Base-by-base conservation (phyloP, 1,140 invertebrate species). In the Homalodisca vitripennis region DNA sequence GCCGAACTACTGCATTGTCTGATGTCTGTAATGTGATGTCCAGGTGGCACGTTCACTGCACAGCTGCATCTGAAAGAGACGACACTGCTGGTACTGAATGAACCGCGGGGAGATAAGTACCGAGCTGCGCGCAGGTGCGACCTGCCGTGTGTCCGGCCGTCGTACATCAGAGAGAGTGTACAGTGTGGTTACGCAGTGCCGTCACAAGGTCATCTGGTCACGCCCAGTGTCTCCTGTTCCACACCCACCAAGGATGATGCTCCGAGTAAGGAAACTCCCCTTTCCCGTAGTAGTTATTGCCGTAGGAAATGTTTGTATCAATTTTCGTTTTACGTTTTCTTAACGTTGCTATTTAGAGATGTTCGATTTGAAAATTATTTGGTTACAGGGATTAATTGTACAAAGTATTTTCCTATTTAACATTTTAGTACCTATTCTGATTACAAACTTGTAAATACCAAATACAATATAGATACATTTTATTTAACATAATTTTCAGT, bases 101-200 rank as follows among this genome's bases (percentile, higher is more conserved):
- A 82, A 48, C 77, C 88, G 1, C 82, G 86, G 69, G 92, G 92
- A 68, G 87, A 92, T 17, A 97, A 97, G 77, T 89, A 90, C 75
- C 89, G 88, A 73, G 90, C 87, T 73, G 94, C 93, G 0, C 78
- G 86, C 57, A 85, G 88, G 72, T 92, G 88, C 79, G 86, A 87
- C 68, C 90, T 92, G 73, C 85, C 86, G 32, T 91, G 89, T 77
- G 84, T 94, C 0, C 83, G 79, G 63, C 84, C 86, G 0, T 80
- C 88, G 17, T 97, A 94, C 94, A 80, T 97, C 32, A 85, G 84
- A 70, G 89, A 94, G 26, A 93, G 91, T 55, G 81, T 91, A 0
- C 80, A 86, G 51, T 84, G 84, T 30, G 92, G 92, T 0, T 90
- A 88, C 72, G 88, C 91, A 14, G 75, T 93, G 32, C 86, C 91